Percentiles rank a stretch among this genome's conserved stretches.
Evolutionary conservation across 2,113 vertebrate genomes (phyloP).

Genomic region (Puntigrus tetrazona): DNA sequence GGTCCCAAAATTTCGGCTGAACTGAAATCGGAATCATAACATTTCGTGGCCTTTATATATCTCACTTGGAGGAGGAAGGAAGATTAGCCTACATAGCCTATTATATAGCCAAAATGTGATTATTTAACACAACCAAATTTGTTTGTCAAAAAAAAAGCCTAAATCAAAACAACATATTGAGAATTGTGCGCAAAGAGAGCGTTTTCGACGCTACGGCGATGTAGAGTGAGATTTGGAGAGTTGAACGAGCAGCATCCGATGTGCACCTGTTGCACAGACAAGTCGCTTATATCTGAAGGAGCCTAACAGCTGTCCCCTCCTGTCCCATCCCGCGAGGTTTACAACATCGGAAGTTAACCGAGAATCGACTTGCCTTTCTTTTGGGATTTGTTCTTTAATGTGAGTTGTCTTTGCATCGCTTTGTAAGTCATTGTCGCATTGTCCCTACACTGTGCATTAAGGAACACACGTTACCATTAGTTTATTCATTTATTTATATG

Average conservation of each 20-base stretch:
- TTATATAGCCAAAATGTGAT: neutral
- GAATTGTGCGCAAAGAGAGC: neutral
- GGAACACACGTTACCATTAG: no score
- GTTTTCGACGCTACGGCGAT: neutral
- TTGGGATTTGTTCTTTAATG: slow-evolving; percentile 14
- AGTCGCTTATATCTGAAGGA: neutral
- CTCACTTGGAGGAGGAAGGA: neutral
- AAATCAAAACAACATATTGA: neutral
- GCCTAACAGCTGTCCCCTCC: neutral
- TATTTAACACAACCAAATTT: neutral
- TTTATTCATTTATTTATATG: neutral
- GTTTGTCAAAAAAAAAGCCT: neutral
- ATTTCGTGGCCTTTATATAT: neutral
- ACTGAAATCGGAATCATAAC: neutral
- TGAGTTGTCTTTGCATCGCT: neutral
- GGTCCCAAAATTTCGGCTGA: neutral
- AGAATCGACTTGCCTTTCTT: neutral
- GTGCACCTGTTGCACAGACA: slow-evolving; percentile 34
- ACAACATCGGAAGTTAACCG: neutral
- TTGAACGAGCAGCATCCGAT: neutral
- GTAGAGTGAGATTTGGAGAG: neutral
- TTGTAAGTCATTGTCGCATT: neutral
- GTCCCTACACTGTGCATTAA: no score
- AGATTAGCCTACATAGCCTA: neutral
- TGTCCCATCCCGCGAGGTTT: neutral